Evolutionary conservation across 2,113 vertebrate species (phyloP).

Genomic region (Percina caprodes): DNA sequence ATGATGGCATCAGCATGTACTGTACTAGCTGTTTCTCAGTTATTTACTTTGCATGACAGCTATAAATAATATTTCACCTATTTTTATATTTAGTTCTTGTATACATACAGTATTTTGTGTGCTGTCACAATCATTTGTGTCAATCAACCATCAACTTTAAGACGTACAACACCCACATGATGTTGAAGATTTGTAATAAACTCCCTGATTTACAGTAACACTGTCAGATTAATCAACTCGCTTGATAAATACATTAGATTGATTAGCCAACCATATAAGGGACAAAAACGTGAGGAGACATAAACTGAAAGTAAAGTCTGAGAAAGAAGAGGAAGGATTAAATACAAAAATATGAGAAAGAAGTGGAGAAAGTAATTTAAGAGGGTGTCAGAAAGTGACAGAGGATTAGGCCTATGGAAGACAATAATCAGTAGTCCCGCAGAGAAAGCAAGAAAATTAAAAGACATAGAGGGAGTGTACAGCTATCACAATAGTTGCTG

Average conservation of each 20-base stretch:
- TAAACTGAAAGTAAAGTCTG: neutral
- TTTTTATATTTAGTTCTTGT: neutral
- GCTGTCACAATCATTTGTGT: neutral
- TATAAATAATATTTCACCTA: neutral
- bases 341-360: neutral
- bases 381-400: neutral
- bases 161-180: neutral
- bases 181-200: neutral
- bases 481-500: constrained; percentile 29
- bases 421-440: constrained; percentile 17
- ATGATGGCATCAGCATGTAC: neutral
- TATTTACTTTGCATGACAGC: neutral
- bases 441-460: constrained; percentile 14
- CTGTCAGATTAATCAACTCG: neutral
- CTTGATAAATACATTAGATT: neutral
- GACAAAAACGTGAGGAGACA: neutral
- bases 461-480: constrained; percentile 3
- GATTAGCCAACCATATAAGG: neutral
- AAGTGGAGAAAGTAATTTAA: neutral
- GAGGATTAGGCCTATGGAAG: neutral
- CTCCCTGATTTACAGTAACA: neutral
- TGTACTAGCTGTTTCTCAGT: neutral
- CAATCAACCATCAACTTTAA: neutral
- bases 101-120: neutral
- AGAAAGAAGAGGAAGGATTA: neutral